Base-by-base conservation (phyloP, 2,888 invertebrate genomes). In the Parelbella ahira region DNA sequence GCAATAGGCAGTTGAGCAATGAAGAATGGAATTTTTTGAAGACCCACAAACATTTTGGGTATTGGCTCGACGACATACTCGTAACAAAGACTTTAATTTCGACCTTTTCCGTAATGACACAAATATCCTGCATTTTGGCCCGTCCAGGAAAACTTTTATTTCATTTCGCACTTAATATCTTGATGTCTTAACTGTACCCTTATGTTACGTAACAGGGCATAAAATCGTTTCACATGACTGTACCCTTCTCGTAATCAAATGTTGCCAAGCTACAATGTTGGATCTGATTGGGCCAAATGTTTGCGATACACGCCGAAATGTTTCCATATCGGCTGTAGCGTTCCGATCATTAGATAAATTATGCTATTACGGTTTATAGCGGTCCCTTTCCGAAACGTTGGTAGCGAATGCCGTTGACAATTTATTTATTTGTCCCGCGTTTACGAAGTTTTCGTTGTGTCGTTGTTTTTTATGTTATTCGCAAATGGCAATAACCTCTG, bases 341-440 rank as follows among this genome's bases (percentile, higher is more conserved):
- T 11, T 34, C 15, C 18, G 24, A 33, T 19, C 30, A 30, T 29
- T 38, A 29, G 21, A 37, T 37, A 38, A 36, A 33, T 24, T 38
- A 38, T 23, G 24, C 18, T 30, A 7, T 30, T 23, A 30, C 23
- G 30, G 30, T 38, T 25, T 32, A 39, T 32, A 11, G 24, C 9
- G 24, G 15, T 13, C 19, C 39, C 32, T 25, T 18, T 18, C 25
- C 4, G 15, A 15, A 29, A 23, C 5, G 15, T 37, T 8, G 9
- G 30, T 23, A 21, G 12, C 32, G 6, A 29, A 21, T 38, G 38
- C 30, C 38, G 23, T 7, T 18, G 39, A 39, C 39, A 39, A 32
- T 32, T 25, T 39, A 39, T 39, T 39, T 32, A 32, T 39, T 39
- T 15, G 12, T 23, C 11, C 25, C 25, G 3, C 12, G 32, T 19